A percentile compares a stretch with the other conserved stretches of the same genome.
These are phyloP conservation scores for Tachycineta bicolor DNA, from an alignment of 2,113 vertebrate genomes.

Conservation along the genomic window DNA sequence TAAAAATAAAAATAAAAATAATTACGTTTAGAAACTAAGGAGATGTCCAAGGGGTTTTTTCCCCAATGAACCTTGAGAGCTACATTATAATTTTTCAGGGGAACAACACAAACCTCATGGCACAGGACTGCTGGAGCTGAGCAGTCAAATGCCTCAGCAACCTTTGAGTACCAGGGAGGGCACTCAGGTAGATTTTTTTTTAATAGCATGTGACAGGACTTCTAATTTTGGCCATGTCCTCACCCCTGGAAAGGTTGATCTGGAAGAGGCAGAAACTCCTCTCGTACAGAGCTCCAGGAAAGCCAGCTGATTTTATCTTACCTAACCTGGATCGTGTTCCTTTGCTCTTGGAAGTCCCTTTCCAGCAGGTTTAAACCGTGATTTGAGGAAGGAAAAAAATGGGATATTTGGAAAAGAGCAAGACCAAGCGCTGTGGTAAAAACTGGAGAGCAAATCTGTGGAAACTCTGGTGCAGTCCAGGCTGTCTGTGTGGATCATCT, in stretches of 20 bases:
- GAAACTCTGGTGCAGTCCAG: not conserved
- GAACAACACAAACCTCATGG: not conserved
- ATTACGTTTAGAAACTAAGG: not conserved
- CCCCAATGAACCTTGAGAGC: not conserved
- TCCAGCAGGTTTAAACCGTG: not conserved
- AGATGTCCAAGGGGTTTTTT: not conserved
- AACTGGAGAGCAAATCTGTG: not conserved
- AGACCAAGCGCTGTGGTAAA: not conserved
- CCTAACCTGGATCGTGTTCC: not conserved
- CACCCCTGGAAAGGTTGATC: not conserved
- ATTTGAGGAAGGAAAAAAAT: not conserved
- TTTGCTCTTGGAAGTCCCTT: not conserved
- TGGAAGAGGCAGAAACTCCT: constrained; percentile 8
- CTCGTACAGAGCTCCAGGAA: not conserved
- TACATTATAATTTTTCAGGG: not conserved
- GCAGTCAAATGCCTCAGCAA: not conserved
- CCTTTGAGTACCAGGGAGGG: not conserved
- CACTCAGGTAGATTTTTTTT: not conserved
- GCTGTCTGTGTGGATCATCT: not conserved
- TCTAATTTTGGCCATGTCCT: constrained; percentile 16
- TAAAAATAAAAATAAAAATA: not conserved
- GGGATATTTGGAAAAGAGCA: not conserved
- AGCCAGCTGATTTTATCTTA: constrained; percentile 7
- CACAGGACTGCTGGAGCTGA: not conserved
- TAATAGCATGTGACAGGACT: not conserved